Conservation (phyloP, 1,140 invertebrate genomes). For the Theocolax elegans region DNA sequence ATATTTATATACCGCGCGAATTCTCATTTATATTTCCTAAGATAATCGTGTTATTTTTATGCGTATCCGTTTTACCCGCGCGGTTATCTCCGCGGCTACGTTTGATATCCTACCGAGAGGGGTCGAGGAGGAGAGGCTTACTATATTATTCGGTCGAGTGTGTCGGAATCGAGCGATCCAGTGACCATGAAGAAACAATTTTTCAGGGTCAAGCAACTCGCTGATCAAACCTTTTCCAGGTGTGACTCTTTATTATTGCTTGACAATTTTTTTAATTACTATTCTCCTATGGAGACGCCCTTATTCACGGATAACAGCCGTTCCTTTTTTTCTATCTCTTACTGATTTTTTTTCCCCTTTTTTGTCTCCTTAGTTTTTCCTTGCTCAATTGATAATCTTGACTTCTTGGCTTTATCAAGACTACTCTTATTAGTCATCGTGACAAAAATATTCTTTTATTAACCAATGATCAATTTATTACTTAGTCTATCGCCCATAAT, state of each 20-base stretch:
- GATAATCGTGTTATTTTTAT: constrained; percentile 4
- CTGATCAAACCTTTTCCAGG: constrained; percentile 90
- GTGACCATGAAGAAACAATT: constrained; percentile 85
- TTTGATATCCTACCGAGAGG: no score
- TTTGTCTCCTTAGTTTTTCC: background rate
- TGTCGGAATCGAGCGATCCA: constrained; percentile 9
- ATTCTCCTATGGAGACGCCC: background rate
- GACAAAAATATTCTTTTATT: no score
- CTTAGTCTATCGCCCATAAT: no score
- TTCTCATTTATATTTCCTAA: no score
- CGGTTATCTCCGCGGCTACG: background rate
- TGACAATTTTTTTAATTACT: background rate
- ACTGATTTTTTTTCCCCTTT: background rate
- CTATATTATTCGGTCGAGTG: constrained; percentile 9
- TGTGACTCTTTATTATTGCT: constrained; percentile 60
- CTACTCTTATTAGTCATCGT: no score
- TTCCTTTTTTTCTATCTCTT: background rate
- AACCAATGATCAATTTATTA: no score
- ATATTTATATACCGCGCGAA: no score
- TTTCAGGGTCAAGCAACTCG: constrained; percentile 87
- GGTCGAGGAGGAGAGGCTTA: background rate
- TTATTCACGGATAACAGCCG: background rate
- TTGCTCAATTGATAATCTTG: no score
- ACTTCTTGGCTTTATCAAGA: no score
- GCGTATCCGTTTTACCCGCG: background rate